phyloP scores from a whole-genome alignment of 1,140 invertebrate species.

The Cydia fagiglandana region DNA sequence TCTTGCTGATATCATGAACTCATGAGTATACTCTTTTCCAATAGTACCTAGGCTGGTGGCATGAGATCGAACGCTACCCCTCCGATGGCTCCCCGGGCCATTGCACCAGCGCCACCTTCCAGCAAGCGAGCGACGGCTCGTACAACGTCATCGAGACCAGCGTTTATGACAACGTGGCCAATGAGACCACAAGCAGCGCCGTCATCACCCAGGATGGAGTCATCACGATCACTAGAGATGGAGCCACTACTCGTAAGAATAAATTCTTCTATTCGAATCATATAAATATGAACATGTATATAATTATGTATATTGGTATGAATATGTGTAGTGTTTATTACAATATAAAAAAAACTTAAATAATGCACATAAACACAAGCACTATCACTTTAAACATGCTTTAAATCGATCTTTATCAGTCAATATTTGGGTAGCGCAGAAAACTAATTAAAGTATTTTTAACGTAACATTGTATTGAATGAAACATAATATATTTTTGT shows the following conservation, averaged over 20 bases:
- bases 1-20: background rate
- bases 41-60: constrained; percentile 68
- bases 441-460: too few relatives aligned
- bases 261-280: too few relatives aligned
- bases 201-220: constrained; percentile 46
- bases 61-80: constrained; percentile 65
- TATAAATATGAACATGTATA: too few relatives aligned
- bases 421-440: too few relatives aligned
- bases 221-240: constrained; percentile 50
- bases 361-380: too few relatives aligned
- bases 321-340: background rate
- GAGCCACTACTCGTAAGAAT: constrained; percentile 46
- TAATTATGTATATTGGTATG: too few relatives aligned
- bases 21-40: constrained; percentile 23
- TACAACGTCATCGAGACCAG: constrained; percentile 52
- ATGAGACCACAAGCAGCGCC: constrained; percentile 45
- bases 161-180: constrained; percentile 44
- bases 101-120: constrained; percentile 55
- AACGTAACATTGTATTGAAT: too few relatives aligned
- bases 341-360: background rate
- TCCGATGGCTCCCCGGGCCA: constrained; percentile 41
- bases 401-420: too few relatives aligned
- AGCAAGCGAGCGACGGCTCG: constrained; percentile 36
- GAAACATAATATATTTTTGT: too few relatives aligned
- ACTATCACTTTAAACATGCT: too few relatives aligned